A percentile compares a stretch with the other conserved stretches of the same genome.
These are phyloP conservation scores for Zaprionus vittiger DNA, from an alignment of 1,140 invertebrate species.

Conservation along the genomic window DNA sequence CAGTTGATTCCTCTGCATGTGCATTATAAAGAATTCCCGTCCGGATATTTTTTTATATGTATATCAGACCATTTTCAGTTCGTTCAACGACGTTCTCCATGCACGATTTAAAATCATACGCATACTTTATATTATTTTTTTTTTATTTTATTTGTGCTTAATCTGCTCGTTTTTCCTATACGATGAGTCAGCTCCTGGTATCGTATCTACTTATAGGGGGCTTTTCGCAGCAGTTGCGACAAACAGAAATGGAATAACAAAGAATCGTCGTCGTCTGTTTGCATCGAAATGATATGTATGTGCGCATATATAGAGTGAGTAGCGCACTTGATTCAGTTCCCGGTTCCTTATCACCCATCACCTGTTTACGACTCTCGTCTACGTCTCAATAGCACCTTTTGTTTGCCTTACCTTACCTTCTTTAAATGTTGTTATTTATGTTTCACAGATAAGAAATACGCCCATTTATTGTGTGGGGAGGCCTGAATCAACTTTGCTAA, in stretches of 20 bases:
- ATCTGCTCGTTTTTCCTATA: conserved; percentile 32
- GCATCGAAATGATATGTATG: neutral
- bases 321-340: conserved; percentile 11
- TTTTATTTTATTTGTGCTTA: conserved; percentile 17
- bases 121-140: neutral
- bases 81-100: conserved; percentile 27
- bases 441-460: conserved; percentile 25
- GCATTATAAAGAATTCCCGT: neutral
- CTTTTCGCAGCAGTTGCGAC: conserved; percentile 13
- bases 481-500: neutral
- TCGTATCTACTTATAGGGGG: conserved; percentile 32
- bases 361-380: conserved; percentile 22
- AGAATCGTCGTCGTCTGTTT: conserved; percentile 9
- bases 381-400: conserved; percentile 33
- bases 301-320: neutral
- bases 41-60: neutral
- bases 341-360: conserved; percentile 30
- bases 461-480: neutral
- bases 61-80: neutral
- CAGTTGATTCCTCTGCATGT: neutral
- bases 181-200: conserved; percentile 34
- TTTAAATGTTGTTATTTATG: conserved; percentile 26
- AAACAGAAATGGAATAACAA: conserved; percentile 19
- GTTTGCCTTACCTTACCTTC: conserved; percentile 15
- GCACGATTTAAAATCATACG: conserved; percentile 11